Base-by-base conservation (phyloP, 2,888 invertebrate genomes). In the Oxycera nigricornis region DNA sequence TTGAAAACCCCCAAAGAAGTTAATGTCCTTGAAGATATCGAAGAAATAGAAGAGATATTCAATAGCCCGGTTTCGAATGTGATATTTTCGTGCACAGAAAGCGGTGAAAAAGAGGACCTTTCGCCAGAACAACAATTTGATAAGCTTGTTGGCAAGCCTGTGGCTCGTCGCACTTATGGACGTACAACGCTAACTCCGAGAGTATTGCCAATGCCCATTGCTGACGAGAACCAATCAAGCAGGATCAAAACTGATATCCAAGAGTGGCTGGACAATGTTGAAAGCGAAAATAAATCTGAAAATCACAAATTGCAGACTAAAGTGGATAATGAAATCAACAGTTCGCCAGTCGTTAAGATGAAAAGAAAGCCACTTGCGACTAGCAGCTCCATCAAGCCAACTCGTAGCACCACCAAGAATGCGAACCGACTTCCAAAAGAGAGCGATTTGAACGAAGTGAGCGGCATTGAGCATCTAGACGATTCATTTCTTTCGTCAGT, bases 21-120 rank as follows among this genome's bases (percentile, higher is more conserved):
- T 2, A 22, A 52, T 35, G 52, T 70, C 1, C 52, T 35, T 31
- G 77, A 77, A 35, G 67, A 24, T 9, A 79, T 78, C 2, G 65
- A 79, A 17, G 79, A 80, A n/a, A 74, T 84, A n/a, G 83, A 81
- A 50, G 80, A 81, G 7, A 79, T 84, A 2, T 83, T 82, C 73
- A 81, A 82, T 65, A 80, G 80, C 0, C 80, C 81, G 1, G 78
- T 77, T 6, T 72, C 77, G 9, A 55, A 55, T 22, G 20, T 70
- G 9, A 28, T 28, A 1, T 11, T n/a, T n/a, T 52, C 24, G 4
- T 3, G 20, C 7, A 20, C 28, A 9, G 9, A 35, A 7, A 7
- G 9, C 1, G 28, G 17, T 7, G 35, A 35, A 11, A 31, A 20
- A 20, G 9, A 52, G 6, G 2, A 35, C 2, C 73, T 78, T 35